Evolutionary conservation across 1,140 invertebrate genomes (phyloP).

Genomic region (Diplogasteroides magnus): DNA sequence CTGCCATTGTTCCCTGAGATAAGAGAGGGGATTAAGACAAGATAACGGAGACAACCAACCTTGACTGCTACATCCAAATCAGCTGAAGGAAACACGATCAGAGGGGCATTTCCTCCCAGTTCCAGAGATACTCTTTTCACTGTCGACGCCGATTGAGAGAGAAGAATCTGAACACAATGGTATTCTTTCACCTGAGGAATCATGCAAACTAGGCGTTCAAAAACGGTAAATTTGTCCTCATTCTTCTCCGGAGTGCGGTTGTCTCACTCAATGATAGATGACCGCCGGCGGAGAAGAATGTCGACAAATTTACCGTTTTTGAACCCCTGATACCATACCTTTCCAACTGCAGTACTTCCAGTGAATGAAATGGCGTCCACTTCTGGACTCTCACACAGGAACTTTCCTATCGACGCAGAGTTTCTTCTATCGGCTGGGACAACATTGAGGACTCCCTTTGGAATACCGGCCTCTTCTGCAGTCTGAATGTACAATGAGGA

Average conservation of each 20-base stretch:
- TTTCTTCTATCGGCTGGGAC: conserved; percentile 74
- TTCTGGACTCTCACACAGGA: conserved; percentile 75
- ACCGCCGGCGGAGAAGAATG: too few relatives aligned
- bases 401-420: conserved; percentile 74
- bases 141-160: conserved; percentile 74
- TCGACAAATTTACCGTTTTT: too few relatives aligned
- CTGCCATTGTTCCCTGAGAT: conserved; percentile 72
- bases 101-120: conserved; percentile 95
- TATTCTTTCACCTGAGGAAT: neutral
- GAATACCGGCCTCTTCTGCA: conserved; percentile 61
- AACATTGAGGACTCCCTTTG: conserved; percentile 76
- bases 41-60: conserved; percentile 20
- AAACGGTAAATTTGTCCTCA: too few relatives aligned
- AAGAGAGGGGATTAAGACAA: neutral
- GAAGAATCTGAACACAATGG: conserved; percentile 67
- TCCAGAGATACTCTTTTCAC: conserved; percentile 86
- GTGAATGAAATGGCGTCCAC: conserved; percentile 91
- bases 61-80: conserved; percentile 78
- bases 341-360: conserved; percentile 61
- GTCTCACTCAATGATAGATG: too few relatives aligned
- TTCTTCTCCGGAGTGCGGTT: too few relatives aligned
- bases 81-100: conserved; percentile 90
- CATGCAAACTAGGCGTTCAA: too few relatives aligned
- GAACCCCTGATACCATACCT: too few relatives aligned
- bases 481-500: conserved; percentile 57